Conservation (phyloP, 2,888 invertebrate species). For the Plagiodera versicolora region DNA sequence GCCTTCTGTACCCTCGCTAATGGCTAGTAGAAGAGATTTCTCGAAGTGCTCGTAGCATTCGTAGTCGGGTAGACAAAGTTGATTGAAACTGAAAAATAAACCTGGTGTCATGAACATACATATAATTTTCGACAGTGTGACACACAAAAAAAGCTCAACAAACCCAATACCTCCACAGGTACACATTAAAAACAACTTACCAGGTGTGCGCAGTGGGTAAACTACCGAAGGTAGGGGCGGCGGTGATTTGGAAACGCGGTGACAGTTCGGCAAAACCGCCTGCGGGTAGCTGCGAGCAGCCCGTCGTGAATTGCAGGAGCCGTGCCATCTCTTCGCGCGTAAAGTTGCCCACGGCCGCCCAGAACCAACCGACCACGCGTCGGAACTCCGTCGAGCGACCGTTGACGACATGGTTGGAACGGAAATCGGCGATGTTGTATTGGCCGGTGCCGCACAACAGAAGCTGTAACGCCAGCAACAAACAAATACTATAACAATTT, state of each 20-base stretch:
- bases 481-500: constrained; percentile 24
- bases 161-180: too few relatives aligned
- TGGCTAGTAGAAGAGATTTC: constrained; percentile 84
- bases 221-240: constrained; percentile 86
- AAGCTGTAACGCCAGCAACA: constrained; percentile 63
- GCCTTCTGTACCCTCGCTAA: constrained; percentile 94
- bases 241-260: constrained; percentile 90
- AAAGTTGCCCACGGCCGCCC: constrained; percentile 87
- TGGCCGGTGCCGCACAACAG: constrained; percentile 92
- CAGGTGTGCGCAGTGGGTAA: constrained; percentile 94
- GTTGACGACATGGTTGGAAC: constrained; percentile 83
- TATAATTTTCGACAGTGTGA: too few relatives aligned
- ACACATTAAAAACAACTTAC: too few relatives aligned
- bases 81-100: constrained; percentile 77
- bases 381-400: constrained; percentile 82
- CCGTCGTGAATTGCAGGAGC: constrained; percentile 89
- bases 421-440: constrained; percentile 87
- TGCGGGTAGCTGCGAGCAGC: constrained; percentile 88
- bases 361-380: constrained; percentile 86
- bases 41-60: constrained; percentile 93
- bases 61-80: constrained; percentile 92
- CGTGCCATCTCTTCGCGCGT: constrained; percentile 91
- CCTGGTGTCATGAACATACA: too few relatives aligned
- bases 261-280: constrained; percentile 88
- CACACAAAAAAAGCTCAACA: too few relatives aligned